Conservation (phyloP, 23 tunicate genomes). For the Phallusia fumigata region DNA sequence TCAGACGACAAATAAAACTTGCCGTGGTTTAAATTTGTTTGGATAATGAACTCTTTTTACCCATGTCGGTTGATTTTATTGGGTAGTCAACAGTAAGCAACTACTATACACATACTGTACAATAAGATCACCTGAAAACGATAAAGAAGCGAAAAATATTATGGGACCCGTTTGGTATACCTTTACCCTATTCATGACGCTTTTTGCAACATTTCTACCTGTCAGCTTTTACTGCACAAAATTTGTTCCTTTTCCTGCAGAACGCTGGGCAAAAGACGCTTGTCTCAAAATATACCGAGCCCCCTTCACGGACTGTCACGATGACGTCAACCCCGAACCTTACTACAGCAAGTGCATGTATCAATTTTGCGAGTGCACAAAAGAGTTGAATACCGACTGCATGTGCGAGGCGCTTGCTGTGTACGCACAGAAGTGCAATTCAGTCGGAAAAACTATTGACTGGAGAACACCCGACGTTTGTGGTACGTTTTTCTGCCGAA, state of each 20-base stretch:
- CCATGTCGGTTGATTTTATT: too few relatives aligned
- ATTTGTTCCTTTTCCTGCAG: not conserved
- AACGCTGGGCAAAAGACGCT: not conserved
- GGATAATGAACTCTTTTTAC: too few relatives aligned
- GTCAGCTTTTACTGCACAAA: too few relatives aligned
- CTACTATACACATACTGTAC: too few relatives aligned
- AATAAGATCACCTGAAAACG: too few relatives aligned
- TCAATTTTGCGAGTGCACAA: slow-evolving; percentile 53
- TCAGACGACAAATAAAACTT: too few relatives aligned
- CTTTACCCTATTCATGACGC: too few relatives aligned
- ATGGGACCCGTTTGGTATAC: too few relatives aligned
- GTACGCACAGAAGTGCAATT: slow-evolving; percentile 41
- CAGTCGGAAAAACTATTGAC: slow-evolving; percentile 11
- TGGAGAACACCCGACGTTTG: slow-evolving; percentile 53
- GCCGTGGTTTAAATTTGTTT: too few relatives aligned
- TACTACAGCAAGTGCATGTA: slow-evolving; percentile 48
- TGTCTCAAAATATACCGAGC: slow-evolving; percentile 19
- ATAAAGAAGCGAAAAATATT: too few relatives aligned
- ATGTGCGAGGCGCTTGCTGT: slow-evolving; percentile 55
- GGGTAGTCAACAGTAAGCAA: too few relatives aligned
- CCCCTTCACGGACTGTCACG: slow-evolving; percentile 28
- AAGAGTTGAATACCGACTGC: slow-evolving; percentile 31
- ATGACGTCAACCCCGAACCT: slow-evolving; percentile 32
- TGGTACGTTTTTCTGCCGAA: slow-evolving; percentile 25
- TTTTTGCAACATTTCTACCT: too few relatives aligned